Evolutionary conservation across 1,140 invertebrate species (phyloP).

Genomic region (Leptinotarsa defecta): DNA sequence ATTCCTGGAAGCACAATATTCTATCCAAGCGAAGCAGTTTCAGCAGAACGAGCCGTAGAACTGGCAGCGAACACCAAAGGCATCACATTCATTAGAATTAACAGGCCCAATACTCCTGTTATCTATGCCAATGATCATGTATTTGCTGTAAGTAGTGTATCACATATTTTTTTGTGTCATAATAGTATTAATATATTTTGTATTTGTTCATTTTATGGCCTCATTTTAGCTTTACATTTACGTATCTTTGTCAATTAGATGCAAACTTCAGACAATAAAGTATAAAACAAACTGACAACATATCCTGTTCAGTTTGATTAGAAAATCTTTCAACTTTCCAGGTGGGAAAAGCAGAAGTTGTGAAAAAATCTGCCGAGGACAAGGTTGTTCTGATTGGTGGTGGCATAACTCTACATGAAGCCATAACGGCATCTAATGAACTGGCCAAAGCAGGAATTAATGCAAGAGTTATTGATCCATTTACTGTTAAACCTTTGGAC

Average conservation of each 20-base stretch:
- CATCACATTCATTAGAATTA: slow-evolving; percentile 95
- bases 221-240: too few species aligned
- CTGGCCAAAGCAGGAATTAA: slow-evolving; percentile 72
- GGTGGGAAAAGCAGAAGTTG: slow-evolving; percentile 80
- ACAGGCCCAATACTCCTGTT: slow-evolving; percentile 85
- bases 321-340: slow-evolving; percentile 44
- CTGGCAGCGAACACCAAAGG: slow-evolving; percentile 94
- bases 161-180: too few species aligned
- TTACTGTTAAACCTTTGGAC: slow-evolving; percentile 96
- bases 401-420: slow-evolving; percentile 92
- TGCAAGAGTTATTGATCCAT: slow-evolving; percentile 87
- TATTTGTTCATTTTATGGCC: too few species aligned
- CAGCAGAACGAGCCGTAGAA: slow-evolving; percentile 90
- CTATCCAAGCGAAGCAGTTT: slow-evolving; percentile 96
- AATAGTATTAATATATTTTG: too few species aligned
- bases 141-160: slow-evolving; percentile 61
- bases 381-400: slow-evolving; percentile 86
- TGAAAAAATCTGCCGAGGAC: slow-evolving; percentile 76
- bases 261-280: too few species aligned
- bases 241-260: too few species aligned
- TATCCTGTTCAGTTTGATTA: too few species aligned
- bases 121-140: slow-evolving; percentile 86
- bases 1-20: slow-evolving; percentile 93
- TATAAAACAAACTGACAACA: too few species aligned
- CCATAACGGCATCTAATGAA: slow-evolving; percentile 80